Percentiles rank a stretch among this genome's conserved stretches.
phyloP scores from a whole-genome alignment of 2,888 invertebrate species.

The Saturnia pavonia region DNA sequence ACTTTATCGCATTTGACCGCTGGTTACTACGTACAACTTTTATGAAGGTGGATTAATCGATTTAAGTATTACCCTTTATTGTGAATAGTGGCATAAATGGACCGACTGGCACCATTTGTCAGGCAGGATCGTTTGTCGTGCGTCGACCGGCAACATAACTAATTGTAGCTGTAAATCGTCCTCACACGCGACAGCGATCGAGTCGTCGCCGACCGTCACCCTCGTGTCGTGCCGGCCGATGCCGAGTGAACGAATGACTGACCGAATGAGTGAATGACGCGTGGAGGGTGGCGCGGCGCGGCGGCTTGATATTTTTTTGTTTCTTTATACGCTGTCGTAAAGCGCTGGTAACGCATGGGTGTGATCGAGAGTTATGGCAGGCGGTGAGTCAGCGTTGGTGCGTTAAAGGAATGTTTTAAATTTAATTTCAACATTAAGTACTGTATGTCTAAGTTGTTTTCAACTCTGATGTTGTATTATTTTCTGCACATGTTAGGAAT shows the following conservation, averaged over 20 bases:
- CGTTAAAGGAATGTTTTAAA: conserved; percentile 13
- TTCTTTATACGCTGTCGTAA: conserved; percentile 17
- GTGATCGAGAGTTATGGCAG: conserved; percentile 27
- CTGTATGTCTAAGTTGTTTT: conserved; percentile 23
- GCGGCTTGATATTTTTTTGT: conserved; percentile 21
- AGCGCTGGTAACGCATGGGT: conserved; percentile 25
- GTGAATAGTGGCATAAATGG: conserved; percentile 52
- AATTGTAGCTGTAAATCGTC: conserved; percentile 74
- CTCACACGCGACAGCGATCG: conserved; percentile 50
- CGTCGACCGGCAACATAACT: conserved; percentile 66
- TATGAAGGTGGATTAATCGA: conserved; percentile 58
- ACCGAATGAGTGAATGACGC: conserved; percentile 32
- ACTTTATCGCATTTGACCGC: not conserved
- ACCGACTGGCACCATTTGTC: conserved; percentile 61
- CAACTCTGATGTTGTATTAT: conserved; percentile 27
- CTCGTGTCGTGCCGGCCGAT: conserved; percentile 26
- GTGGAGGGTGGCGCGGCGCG: conserved; percentile 31
- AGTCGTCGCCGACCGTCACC: conserved; percentile 39
- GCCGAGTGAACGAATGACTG: conserved; percentile 36
- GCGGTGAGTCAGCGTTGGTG: conserved; percentile 26
- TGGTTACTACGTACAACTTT: conserved; percentile 28
- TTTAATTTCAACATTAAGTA: conserved; percentile 18
- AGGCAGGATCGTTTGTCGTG: conserved; percentile 67
- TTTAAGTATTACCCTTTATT: conserved; percentile 57
- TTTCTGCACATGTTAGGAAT: conserved; percentile 15